Base-by-base conservation (phyloP, 2,797 vertebrate genomes). In the Eulemur mongoz region DNA sequence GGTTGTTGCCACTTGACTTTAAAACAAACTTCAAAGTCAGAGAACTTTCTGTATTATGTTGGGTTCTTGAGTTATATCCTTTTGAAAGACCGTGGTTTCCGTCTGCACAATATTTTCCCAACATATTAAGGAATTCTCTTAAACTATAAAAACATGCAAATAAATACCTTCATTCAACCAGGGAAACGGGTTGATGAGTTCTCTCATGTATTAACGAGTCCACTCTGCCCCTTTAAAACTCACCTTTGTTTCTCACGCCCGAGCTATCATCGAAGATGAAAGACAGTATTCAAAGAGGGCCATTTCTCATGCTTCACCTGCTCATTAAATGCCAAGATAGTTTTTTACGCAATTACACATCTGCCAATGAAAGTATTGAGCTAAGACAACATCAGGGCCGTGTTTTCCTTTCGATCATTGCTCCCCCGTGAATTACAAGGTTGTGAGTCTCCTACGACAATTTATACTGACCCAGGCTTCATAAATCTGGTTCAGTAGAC, bases 261-360 rank as follows among this genome's bases (percentile, higher is more conserved):
- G 30, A 84, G 78, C 76, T 48, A 48, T 88, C 93, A 10, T 48
- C 50, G 81, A 96, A 97, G 93, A 98, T 97, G 95, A 96, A 98
- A 97, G 72, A 88, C 80, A 22, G 48, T 61, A 18, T 78, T 94
- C 50, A 14, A 76, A 76, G 70, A 92, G 67, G 65, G 88, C 65
- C 75, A 93, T 86, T 79, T 61, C 48, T 85, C 93, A 67, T 59
- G 35, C 91, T 67, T 92, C 73, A 82, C 89, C 75, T 90, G 89
- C 70, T 96, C 92, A 52, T 93, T 75, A 96, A 59, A 82, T 89
- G 30, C 59, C 7, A 81, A 7, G 73, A 90, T 73, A 94, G 76
- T 89, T 91, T 96, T 93, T 97, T 76, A 96, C 61, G 90, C 79
- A 63, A 63, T 85, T 95, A 94, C 69, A 40, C 0, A 61, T 40